These are phyloP conservation scores for Ceratina calcarata DNA, from an alignment of 1,140 invertebrate genomes.

Conservation along the genomic window DNA sequence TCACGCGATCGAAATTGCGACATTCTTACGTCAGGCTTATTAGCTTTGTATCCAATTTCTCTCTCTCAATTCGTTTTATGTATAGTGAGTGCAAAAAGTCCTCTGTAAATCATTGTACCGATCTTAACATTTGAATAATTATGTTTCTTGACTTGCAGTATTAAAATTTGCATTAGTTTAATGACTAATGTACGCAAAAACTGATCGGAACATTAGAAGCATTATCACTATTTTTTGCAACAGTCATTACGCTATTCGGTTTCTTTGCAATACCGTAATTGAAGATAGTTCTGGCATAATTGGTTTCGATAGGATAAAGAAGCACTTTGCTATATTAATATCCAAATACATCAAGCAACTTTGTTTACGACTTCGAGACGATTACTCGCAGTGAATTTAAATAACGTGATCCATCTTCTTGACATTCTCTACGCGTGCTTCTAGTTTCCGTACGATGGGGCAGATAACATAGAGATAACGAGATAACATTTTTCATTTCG, in stretches of 20 bases:
- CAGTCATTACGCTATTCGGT: too few relatives aligned
- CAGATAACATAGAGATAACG: too few relatives aligned
- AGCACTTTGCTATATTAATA: not conserved
- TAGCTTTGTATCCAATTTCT: not conserved
- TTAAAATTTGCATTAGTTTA: too few relatives aligned
- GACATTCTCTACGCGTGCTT: not conserved
- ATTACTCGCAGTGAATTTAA: conserved; percentile 13
- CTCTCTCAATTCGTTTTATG: not conserved
- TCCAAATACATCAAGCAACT: not conserved
- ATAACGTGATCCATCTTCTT: not conserved
- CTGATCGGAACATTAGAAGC: too few relatives aligned
- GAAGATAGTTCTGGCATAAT: too few relatives aligned
- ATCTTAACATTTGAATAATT: not conserved
- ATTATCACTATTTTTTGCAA: too few relatives aligned
- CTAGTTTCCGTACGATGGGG: not conserved
- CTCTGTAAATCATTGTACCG: not conserved
- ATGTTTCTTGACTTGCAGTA: not conserved
- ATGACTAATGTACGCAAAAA: too few relatives aligned
- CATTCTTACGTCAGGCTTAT: conserved; percentile 4
- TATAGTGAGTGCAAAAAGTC: not conserved
- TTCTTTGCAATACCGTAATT: too few relatives aligned
- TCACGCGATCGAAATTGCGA: conserved; percentile 43
- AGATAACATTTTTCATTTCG: not conserved
- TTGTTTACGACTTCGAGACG: not conserved
- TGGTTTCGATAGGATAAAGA: not conserved